phyloP scores from a whole-genome alignment of 1,140 invertebrate genomes.

The Medauroidea extradentata region DNA sequence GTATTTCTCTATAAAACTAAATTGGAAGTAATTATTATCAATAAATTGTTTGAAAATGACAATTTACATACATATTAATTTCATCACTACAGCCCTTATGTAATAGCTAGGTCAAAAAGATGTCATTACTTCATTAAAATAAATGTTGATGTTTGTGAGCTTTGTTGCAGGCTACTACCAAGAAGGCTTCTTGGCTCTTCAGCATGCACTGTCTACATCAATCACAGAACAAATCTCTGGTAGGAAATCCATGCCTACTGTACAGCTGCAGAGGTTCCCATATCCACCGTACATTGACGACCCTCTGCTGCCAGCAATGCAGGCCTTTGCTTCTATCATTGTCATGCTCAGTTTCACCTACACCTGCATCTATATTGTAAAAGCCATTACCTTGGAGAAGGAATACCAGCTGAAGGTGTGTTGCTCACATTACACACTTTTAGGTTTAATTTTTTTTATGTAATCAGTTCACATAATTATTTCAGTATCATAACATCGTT shows the following conservation, averaged over 20 bases:
- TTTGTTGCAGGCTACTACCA: constrained; percentile 6
- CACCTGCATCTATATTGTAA: constrained; percentile 73
- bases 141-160: neutral
- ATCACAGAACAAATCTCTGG: neutral
- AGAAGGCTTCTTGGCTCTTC: constrained; percentile 10
- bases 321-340: constrained; percentile 68
- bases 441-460: too few relatives aligned
- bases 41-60: too few relatives aligned
- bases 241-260: neutral
- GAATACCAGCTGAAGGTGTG: constrained; percentile 58
- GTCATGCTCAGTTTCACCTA: constrained; percentile 74
- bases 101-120: too few relatives aligned
- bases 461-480: too few relatives aligned
- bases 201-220: constrained; percentile 1
- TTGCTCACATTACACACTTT: too few relatives aligned
- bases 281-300: constrained; percentile 70
- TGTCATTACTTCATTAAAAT: neutral
- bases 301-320: constrained; percentile 59
- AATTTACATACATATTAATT: too few relatives aligned
- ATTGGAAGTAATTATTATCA: too few relatives aligned
- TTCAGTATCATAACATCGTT: too few relatives aligned
- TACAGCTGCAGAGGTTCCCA: constrained; percentile 60
- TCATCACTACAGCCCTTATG: too few relatives aligned
- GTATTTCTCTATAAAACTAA: too few relatives aligned
- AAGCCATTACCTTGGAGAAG: constrained; percentile 57